phyloP scores from a whole-genome alignment of 2,113 vertebrate genomes.

The Dinomys branickii region DNA sequence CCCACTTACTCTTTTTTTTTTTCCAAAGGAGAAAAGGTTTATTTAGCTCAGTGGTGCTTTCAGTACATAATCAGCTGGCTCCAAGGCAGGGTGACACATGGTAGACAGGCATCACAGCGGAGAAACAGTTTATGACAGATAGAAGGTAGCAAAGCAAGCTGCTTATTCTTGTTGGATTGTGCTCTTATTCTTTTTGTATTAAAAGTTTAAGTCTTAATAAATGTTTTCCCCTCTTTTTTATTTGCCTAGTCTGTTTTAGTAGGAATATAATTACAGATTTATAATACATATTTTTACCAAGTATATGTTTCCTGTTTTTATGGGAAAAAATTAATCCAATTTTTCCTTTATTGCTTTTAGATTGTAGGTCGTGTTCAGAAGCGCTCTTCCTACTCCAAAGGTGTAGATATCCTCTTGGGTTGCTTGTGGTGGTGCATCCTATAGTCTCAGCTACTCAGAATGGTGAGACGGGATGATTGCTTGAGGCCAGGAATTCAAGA shows the following conservation, averaged over 20 bases:
- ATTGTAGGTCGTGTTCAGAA: slow-evolving; percentile 25
- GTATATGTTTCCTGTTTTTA: not conserved
- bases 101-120: too few species aligned
- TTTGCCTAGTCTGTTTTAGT: slow-evolving; percentile 9
- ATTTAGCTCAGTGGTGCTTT: too few species aligned
- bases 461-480: not conserved
- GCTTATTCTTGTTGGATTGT: slow-evolving; percentile 20
- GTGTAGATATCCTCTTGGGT: not conserved
- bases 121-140: too few species aligned
- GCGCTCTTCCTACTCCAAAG: not conserved
- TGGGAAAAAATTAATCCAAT: not conserved
- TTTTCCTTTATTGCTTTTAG: slow-evolving; percentile 17
- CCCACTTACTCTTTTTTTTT: too few species aligned
- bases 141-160: too few species aligned
- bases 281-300: not conserved
- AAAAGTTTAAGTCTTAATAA: slow-evolving; percentile 1
- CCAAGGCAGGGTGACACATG: too few species aligned
- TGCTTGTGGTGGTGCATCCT: not conserved
- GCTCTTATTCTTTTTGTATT: slow-evolving; percentile 9
- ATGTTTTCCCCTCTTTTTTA: not conserved
- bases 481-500: not conserved
- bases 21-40: too few species aligned
- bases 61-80: too few species aligned
- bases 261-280: not conserved
- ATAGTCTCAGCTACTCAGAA: not conserved